Evolutionary conservation across 2,888 invertebrate species (phyloP), one percentile per base, ranked within the genome.

Genomic region (Polylopha cassiicola): DNA sequence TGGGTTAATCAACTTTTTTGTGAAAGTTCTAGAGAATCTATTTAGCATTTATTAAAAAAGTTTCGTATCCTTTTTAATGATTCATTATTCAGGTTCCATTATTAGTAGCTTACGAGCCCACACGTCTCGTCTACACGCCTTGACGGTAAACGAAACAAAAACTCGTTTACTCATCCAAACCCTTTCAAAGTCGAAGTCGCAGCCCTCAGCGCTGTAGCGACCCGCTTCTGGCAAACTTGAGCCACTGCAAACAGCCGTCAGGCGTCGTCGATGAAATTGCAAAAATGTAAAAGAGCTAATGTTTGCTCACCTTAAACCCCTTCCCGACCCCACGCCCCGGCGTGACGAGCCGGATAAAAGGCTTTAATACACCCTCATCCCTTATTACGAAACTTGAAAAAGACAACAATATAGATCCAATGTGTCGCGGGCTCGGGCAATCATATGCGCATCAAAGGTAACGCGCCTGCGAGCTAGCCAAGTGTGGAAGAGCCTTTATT

Each of bases 341-440:
- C 81, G 84, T 84, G 84, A 85, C 84, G 85, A 85, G 82, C 81
- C 75, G 84, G 84, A 84, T 85, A 84, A 85, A 85, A 84, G 84
- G 84, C 85, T 85, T 85, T 85, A 85, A 85, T 85, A 85, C 84
- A 85, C 84, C 84, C 85, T 84, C 84, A 84, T 81, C 82, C 82
- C 85, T 85, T 85, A 85, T 85, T 85, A 85, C 84, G 79, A 82
- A 84, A 85, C 84, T 85, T 85, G 85, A 85, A 85, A 85, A 85
- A 85, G 85, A 84, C 85, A 85, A 85, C 85, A 84, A 82, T 85
- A 84, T 81, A 82, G 82, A 82, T 78, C 75, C 75, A 81, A 82
- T 82, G 85, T 85, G 85, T 85, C 84, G 84, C 81, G 81, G 79
- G 82, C 77, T 74, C 76, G 75, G 75, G 84, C 85, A 79, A 84